Base-by-base conservation (phyloP, 2,797 vertebrate species). In the Lagorchestes hirsutus region DNA sequence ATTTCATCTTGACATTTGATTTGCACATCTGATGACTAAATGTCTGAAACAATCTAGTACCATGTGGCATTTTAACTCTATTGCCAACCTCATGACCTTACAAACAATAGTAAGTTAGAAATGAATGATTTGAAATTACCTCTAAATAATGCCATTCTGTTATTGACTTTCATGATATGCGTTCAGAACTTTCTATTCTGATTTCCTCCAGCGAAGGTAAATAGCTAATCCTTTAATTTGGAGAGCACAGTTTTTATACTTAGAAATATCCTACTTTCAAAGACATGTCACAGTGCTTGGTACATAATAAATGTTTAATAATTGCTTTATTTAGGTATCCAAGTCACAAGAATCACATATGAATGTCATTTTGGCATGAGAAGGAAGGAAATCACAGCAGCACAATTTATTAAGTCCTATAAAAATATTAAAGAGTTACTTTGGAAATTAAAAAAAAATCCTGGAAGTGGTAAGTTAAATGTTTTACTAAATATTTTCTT, bases 311-410 rank as follows among this genome's bases (percentile, higher is more conserved):
- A 40, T 82, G 74, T 8, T 82, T 46, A 82, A 82, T n/a, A n/a
- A 82, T 46, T 40, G 18, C 18, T 46, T 46, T 46, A 40, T 74
- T 24, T 40, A 22, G 40, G 5, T 74, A 40, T 40, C 16, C n/a
- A 94, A 93, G 11, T 90, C 93, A 8, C 3, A 57, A 46, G 13
- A 91, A 90, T 8, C 95, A 93, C 54, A 28, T 24, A 27, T 74
- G 54, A 67, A 74, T 74, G 90, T 94, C 14, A 62, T 2, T 95
- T 95, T 58, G 59, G 52, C 31, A 93, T 62, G 50, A 93, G 0
- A 56, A 67, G 31, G 9, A 59, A 94, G 58, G 50, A 54, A 92
- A 54, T 31, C 14, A 74, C 90, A 27, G 74, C 54, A 5, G 3
- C 4, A 50, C 67, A n/a, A 62, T 56, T 95, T 5, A 55, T 58